phyloP scores from a whole-genome alignment of 2,797 vertebrate genomes.

The Acanthis flammea region DNA sequence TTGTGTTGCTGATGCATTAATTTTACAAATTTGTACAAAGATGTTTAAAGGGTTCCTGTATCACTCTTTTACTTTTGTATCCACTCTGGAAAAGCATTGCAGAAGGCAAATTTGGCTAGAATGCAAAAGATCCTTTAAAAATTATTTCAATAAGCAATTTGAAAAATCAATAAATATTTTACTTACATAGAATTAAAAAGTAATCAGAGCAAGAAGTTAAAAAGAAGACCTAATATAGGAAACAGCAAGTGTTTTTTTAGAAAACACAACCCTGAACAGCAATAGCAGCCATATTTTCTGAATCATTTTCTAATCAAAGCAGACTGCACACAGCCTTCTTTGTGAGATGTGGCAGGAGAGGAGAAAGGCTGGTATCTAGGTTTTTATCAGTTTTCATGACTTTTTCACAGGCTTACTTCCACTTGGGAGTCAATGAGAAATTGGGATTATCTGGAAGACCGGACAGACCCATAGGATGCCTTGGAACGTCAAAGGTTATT shows the following conservation, averaged over 20 bases:
- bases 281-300: neutral
- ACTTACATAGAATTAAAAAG: neutral
- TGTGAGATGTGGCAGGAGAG: neutral
- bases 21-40: neutral
- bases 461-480: slow-evolving; percentile 93
- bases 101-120: neutral
- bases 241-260: neutral
- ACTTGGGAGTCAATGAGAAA: slow-evolving; percentile 92
- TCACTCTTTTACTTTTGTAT: neutral
- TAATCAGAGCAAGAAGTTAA: neutral
- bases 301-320: neutral
- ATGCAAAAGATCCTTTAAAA: neutral
- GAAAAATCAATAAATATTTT: neutral
- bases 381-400: neutral
- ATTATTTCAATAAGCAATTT: neutral
- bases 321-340: neutral
- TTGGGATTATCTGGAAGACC: slow-evolving; percentile 92
- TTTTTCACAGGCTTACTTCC: slow-evolving; percentile 89
- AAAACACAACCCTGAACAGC: neutral
- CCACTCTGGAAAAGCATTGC: neutral
- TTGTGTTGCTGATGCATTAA: neutral
- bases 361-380: neutral
- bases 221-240: neutral
- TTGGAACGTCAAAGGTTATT: slow-evolving; percentile 93
- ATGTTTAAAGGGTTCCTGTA: neutral